Evolutionary conservation across 1,140 invertebrate species (phyloP).

Genomic region (Aphaenogaster rudis): DNA sequence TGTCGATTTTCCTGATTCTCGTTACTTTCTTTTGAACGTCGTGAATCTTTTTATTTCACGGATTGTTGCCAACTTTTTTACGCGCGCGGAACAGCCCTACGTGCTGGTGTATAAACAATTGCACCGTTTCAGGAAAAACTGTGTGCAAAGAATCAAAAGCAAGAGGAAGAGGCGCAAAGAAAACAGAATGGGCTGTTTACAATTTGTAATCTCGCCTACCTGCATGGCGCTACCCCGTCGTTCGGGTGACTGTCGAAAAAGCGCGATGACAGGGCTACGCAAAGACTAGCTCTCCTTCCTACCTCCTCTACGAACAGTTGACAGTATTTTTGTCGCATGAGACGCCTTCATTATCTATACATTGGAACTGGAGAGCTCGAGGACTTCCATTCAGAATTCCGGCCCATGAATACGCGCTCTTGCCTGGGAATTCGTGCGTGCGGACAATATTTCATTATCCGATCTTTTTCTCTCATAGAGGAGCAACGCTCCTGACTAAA

Average conservation of each 20-base stretch:
- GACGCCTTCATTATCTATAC: slow-evolving; percentile 85
- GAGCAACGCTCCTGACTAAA: slow-evolving; percentile 32
- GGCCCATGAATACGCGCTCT: slow-evolving; percentile 81
- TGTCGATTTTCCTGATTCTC: background rate
- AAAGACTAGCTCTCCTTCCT: slow-evolving; percentile 76
- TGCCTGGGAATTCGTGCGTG: slow-evolving; percentile 63
- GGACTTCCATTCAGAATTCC: slow-evolving; percentile 80
- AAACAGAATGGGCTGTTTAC: slow-evolving; percentile 75
- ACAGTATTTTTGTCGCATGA: slow-evolving; percentile 84
- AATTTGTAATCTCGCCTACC: slow-evolving; percentile 83
- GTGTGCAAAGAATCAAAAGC: background rate
- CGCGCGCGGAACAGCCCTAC: background rate
- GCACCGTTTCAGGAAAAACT: slow-evolving; percentile 16
- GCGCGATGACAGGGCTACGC: slow-evolving; percentile 68
- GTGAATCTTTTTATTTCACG: background rate
- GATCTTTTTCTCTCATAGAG: slow-evolving; percentile 29
- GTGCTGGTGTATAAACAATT: background rate
- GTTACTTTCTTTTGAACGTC: background rate
- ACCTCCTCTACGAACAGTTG: slow-evolving; percentile 74
- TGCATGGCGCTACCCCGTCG: slow-evolving; percentile 76
- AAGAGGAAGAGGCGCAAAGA: background rate
- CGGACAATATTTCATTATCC: slow-evolving; percentile 67
- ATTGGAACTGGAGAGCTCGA: slow-evolving; percentile 66
- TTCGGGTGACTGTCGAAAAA: slow-evolving; percentile 75
- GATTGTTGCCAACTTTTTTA: background rate